Evolutionary conservation across 2,888 invertebrate species (phyloP).

Genomic region (Leucoma salicis): DNA sequence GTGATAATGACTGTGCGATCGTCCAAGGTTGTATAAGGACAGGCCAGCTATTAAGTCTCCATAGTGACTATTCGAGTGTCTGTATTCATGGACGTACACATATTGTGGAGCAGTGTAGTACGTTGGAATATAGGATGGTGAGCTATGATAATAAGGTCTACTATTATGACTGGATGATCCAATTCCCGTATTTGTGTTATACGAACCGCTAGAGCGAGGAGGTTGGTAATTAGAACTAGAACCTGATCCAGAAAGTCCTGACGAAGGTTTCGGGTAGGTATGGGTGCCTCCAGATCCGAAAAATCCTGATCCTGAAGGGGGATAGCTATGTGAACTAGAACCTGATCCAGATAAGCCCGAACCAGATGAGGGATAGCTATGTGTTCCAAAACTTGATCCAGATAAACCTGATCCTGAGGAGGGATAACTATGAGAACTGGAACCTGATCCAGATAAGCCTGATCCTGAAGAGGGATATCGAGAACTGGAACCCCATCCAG

Average conservation of each 20-base stretch:
- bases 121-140: constrained; percentile 23
- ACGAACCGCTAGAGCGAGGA: constrained; percentile 19
- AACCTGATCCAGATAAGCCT: constrained; percentile 8
- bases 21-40: constrained; percentile 66
- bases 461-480: constrained; percentile 15
- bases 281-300: constrained; percentile 1
- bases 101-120: constrained; percentile 64
- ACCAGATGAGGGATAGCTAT: constrained; percentile 20
- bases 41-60: constrained; percentile 65
- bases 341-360: constrained; percentile 23
- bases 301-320: constrained; percentile 13
- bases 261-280: constrained; percentile 8
- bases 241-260: constrained; percentile 26
- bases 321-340: constrained; percentile 10
- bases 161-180: background rate
- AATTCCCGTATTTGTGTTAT: constrained; percentile 19
- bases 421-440: constrained; percentile 9
- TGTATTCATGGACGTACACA: constrained; percentile 62
- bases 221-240: constrained; percentile 9
- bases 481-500: constrained; percentile 8
- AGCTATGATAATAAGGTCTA: constrained; percentile 3
- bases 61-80: constrained; percentile 64
- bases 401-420: constrained; percentile 19
- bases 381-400: constrained; percentile 12
- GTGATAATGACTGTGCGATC: constrained; percentile 59